Conservation (phyloP, 1,140 invertebrate species). For the Diabrotica undecimpunctata region DNA sequence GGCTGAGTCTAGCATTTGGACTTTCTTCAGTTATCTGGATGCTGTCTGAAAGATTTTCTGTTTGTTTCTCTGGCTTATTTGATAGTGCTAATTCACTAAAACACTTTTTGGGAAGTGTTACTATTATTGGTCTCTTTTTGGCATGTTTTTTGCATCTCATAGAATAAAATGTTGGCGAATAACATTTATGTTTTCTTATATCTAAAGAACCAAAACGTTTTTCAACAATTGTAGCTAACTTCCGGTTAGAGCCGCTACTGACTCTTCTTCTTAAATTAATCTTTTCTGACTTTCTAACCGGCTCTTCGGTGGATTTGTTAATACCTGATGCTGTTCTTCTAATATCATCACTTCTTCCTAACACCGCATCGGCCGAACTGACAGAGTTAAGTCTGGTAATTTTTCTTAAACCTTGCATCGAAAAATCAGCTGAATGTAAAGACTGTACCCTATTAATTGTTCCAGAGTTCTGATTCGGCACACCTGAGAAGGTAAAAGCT, state of each 20-base stretch:
- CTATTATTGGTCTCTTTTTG: conserved; percentile 42
- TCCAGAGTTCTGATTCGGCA: conserved; percentile 8
- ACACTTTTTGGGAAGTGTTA: conserved; percentile 39
- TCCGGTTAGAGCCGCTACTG: neutral
- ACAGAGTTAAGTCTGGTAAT: neutral
- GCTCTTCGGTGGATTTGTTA: conserved; percentile 21
- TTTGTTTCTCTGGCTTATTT: conserved; percentile 2
- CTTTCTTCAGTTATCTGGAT: conserved; percentile 44
- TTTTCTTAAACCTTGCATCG: neutral
- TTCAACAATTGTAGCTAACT: conserved; percentile 16
- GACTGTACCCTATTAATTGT: neutral
- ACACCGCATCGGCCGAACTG: conserved; percentile 19
- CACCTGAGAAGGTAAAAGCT: conserved; percentile 17
- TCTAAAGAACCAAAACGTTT: conserved; percentile 43
- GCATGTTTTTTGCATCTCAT: conserved; percentile 46
- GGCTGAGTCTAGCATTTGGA: conserved; percentile 21
- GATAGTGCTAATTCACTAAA: conserved; percentile 16
- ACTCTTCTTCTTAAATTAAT: conserved; percentile 16
- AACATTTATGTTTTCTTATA: conserved; percentile 44
- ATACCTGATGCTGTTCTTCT: conserved; percentile 32
- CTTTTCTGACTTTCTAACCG: neutral
- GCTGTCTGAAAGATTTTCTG: conserved; percentile 38
- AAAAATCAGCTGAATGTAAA: no score
- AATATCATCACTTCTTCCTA: conserved; percentile 33
- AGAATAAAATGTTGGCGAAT: conserved; percentile 47